Conservation (phyloP, 1,140 invertebrate genomes). For the Sycophila sp. region DNA sequence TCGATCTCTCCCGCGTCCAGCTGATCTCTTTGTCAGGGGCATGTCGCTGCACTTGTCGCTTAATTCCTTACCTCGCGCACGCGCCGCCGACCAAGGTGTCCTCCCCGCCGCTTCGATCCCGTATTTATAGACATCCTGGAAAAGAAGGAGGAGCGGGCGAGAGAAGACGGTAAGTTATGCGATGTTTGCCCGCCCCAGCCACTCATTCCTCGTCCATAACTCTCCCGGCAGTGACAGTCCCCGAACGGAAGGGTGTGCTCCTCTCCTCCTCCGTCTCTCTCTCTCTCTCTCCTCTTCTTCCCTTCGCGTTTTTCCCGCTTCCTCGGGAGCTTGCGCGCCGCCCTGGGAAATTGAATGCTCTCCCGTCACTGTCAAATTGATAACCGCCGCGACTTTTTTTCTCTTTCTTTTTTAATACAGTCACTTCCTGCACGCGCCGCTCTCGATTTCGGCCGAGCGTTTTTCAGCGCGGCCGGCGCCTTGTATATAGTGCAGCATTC, state of each 20-base stretch:
- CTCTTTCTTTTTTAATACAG: constrained; percentile 13
- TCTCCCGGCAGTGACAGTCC: constrained; percentile 52
- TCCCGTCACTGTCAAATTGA: constrained; percentile 52
- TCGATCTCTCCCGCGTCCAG: neutral
- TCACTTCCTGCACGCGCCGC: constrained; percentile 15
- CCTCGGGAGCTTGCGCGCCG: constrained; percentile 32
- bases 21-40: constrained; percentile 17
- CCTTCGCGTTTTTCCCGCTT: neutral
- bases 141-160: constrained; percentile 47
- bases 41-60: constrained; percentile 24
- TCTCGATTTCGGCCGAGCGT: constrained; percentile 13
- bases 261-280: neutral
- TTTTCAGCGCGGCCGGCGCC: no score
- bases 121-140: constrained; percentile 58
- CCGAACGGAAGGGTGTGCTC: constrained; percentile 50
- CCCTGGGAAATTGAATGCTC: constrained; percentile 51
- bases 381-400: constrained; percentile 44
- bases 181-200: constrained; percentile 53
- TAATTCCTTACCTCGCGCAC: constrained; percentile 18
- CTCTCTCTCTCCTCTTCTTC: constrained; percentile 35
- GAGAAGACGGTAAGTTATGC: constrained; percentile 52
- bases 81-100: no score
- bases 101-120: constrained; percentile 43
- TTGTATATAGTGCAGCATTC: no score
- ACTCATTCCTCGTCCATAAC: constrained; percentile 55